Conservation (phyloP, 2,888 invertebrate genomes). For the Drosophila helvetica region DNA sequence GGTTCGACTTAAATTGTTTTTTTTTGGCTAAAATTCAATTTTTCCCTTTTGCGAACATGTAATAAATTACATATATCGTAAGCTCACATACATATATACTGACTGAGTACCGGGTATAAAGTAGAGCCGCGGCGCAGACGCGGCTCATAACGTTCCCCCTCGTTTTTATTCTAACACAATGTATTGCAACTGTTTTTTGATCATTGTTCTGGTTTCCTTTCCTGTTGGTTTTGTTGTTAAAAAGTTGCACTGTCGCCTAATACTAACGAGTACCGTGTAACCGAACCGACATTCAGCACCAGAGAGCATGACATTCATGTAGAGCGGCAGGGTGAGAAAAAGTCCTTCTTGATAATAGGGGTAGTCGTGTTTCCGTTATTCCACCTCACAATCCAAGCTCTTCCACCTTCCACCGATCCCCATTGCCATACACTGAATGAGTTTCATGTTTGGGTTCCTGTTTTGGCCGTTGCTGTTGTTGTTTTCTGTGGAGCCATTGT, state of each 20-base stretch:
- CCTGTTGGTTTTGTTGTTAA: constrained; percentile 46
- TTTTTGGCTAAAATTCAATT: too few relatives aligned
- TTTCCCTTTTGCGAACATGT: too few relatives aligned
- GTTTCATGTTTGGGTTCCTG: constrained; percentile 60
- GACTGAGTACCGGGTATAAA: too few relatives aligned
- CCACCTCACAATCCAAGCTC: not conserved
- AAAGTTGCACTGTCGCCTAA: constrained; percentile 76
- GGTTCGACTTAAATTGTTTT: too few relatives aligned
- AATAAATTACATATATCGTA: too few relatives aligned
- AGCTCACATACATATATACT: too few relatives aligned
- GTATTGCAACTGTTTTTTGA: constrained; percentile 59
- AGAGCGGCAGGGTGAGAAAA: constrained; percentile 11
- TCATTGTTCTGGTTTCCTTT: constrained; percentile 11
- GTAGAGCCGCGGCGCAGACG: too few relatives aligned
- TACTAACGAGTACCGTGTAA: constrained; percentile 54
- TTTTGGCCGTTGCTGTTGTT: constrained; percentile 47
- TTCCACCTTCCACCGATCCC: not conserved
- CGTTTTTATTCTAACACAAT: constrained; percentile 69
- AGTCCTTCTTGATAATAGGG: constrained; percentile 55
- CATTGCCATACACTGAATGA: constrained; percentile 2
- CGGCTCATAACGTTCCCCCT: too few relatives aligned
- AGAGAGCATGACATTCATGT: not conserved
- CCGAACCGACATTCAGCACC: constrained; percentile 5
- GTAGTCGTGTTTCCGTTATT: constrained; percentile 61
- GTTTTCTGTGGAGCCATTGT: constrained; percentile 57